phyloP scores from a whole-genome alignment of 2,797 vertebrate genomes.

The Cichlasoma orientale region DNA sequence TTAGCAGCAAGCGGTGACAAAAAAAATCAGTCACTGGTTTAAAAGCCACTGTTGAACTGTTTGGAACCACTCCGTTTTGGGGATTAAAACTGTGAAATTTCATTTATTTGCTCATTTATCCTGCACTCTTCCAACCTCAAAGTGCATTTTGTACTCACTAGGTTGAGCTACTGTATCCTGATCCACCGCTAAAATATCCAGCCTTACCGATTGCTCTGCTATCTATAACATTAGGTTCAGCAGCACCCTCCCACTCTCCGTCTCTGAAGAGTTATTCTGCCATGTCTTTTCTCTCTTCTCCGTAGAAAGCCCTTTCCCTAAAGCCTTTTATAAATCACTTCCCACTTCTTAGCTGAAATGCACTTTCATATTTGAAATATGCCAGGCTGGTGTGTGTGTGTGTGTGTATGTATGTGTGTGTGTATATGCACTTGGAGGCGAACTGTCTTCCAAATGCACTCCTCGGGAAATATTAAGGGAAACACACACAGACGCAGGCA shows the following conservation, averaged over 20 bases:
- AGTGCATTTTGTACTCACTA: constrained; percentile 25
- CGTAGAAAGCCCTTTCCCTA: constrained; percentile 61
- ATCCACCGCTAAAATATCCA: constrained; percentile 36
- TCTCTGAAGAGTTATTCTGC: constrained; percentile 62
- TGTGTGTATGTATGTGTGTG: neutral
- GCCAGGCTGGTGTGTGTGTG: constrained; percentile 4
- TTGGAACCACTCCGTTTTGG: neutral
- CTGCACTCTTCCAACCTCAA: constrained; percentile 3
- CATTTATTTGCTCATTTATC: constrained; percentile 24
- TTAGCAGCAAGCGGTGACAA: neutral
- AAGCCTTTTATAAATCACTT: constrained; percentile 75
- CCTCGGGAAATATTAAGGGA: constrained; percentile 46
- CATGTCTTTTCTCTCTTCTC: constrained; percentile 58
- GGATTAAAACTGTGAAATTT: neutral
- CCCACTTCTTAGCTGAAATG: constrained; percentile 71
- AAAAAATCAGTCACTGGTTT: neutral
- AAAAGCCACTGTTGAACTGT: neutral
- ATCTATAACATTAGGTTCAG: constrained; percentile 58
- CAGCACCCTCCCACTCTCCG: constrained; percentile 50
- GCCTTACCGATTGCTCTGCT: constrained; percentile 29
- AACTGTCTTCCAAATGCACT: constrained; percentile 51
- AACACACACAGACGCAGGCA: neutral
- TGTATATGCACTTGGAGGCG: constrained; percentile 3
- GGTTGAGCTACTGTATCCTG: constrained; percentile 17
- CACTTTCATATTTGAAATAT: constrained; percentile 69